phyloP scores from a whole-genome alignment of 2,888 invertebrate species.

The Ceramica pisi region DNA sequence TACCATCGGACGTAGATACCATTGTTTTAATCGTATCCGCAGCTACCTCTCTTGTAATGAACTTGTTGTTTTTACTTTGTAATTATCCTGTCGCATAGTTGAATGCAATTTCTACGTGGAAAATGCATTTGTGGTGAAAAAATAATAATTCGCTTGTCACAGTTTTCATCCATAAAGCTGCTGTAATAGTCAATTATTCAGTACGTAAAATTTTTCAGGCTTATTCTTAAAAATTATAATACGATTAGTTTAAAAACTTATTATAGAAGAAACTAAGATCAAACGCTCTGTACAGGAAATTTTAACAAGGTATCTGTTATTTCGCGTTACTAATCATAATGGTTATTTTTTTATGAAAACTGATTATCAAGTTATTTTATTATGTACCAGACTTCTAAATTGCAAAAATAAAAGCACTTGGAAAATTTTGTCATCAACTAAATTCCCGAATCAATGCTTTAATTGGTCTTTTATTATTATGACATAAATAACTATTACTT shows the following conservation, averaged over 20 bases:
- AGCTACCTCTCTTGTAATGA: neutral
- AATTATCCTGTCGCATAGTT: neutral
- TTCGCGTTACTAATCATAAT: too few relatives aligned
- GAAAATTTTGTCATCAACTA: conserved; percentile 4
- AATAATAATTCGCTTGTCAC: neutral
- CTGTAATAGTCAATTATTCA: neutral
- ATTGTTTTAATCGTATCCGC: conserved; percentile 20
- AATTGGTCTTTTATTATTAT: neutral
- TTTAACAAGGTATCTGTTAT: too few relatives aligned
- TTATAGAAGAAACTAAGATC: too few relatives aligned
- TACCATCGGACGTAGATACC: conserved; percentile 20
- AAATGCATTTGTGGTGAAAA: conserved; percentile 2
- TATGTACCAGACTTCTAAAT: neutral
- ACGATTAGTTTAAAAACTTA: too few relatives aligned
- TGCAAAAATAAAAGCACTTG: neutral
- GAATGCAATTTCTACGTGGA: neutral
- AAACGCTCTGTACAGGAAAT: too few relatives aligned
- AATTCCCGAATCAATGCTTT: conserved; percentile 11
- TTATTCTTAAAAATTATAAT: too few relatives aligned
- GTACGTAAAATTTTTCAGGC: neutral
- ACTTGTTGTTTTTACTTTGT: conserved; percentile 19
- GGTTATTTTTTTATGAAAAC: too few relatives aligned
- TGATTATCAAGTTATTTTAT: neutral
- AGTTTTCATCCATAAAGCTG: neutral
- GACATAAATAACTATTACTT: neutral